Base-by-base conservation (phyloP, 2,888 invertebrate genomes). In the Pammene fasciana region DNA sequence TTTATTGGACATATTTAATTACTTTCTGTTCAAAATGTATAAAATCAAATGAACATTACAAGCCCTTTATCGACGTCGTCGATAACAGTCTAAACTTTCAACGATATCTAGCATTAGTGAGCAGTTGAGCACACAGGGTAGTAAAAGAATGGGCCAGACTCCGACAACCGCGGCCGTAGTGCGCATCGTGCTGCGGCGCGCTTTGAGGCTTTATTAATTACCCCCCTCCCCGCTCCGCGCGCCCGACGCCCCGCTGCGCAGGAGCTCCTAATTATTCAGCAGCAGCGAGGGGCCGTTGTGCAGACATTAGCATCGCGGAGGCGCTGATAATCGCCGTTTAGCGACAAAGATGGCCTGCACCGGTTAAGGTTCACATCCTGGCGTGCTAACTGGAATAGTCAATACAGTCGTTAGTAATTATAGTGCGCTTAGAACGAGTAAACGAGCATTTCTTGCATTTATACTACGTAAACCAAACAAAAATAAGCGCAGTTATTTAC, bases 141-240 rank as follows among this genome's bases (percentile, higher is more conserved):
- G 62, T 57, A 41, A 62, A 52, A 50, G 48, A 62, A 62, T 52
- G 62, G 50, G 38, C 48, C 61, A 50, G 61, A 16, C 60, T 36
- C 36, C 60, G 36, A 1, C 36, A 16, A 16, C 38, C 26, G 55
- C 54, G 34, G 52, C 16, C 16, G 48, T 38, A 11, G 38, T 34
- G 36, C 67, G 54, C 56, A 50, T 70, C 70, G 70, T 70, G 70
- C 70, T 60, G 70, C 70, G 70, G 70, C 65, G 41, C 55, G 70
- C 70, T 70, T 70, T 70, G 70, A 70, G 54, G 36, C 70, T 65
- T 65, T 65, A 65, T 70, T 70, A 70, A 70, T 70, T 70, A 70
- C 41, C 65, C 57, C 64, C 52, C 64, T 36, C 26, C 38, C 61
- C 26, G 5, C 52, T 11, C 45, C 59, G 18, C 52, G 54, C 26